phyloP scores from a whole-genome alignment of 1,140 invertebrate genomes.

The Agrypnia vestita region DNA sequence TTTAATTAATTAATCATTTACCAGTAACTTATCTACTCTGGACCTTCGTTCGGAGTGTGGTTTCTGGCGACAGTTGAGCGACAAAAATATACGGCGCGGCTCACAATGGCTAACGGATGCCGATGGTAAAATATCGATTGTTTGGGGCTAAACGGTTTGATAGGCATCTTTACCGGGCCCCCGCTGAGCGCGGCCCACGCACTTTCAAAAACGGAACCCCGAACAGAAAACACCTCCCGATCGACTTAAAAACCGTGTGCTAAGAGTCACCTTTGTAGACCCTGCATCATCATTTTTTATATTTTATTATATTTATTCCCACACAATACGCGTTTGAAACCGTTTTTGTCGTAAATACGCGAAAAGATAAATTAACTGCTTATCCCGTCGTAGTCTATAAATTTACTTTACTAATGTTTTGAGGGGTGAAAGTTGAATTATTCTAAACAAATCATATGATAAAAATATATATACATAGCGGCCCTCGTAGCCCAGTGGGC shows the following conservation, averaged over 20 bases:
- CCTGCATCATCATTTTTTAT: no score
- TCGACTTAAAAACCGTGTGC: conserved; percentile 1
- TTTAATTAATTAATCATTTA: background rate
- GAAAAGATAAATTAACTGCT: no score
- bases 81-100: conserved; percentile 18
- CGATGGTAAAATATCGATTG: conserved; percentile 55
- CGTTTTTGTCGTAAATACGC: no score
- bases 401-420: no score
- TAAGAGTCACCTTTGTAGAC: background rate
- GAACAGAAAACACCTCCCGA: background rate
- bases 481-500: no score
- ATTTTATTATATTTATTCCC: no score
- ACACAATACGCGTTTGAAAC: no score
- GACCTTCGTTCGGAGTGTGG: background rate
- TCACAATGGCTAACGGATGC: conserved; percentile 31
- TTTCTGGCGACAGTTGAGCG: conserved; percentile 9
- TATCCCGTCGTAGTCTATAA: no score
- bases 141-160: conserved; percentile 49
- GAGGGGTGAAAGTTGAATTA: no score
- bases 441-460: no score
- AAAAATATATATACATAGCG: no score
- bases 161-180: conserved; percentile 35
- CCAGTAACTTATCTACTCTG: background rate
- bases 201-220: conserved; percentile 12
- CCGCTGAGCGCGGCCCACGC: conserved; percentile 17